Evolutionary conservation across 2,888 invertebrate species (phyloP), one percentile per base, ranked within the genome.

Genomic region (Cotesia congregata): DNA sequence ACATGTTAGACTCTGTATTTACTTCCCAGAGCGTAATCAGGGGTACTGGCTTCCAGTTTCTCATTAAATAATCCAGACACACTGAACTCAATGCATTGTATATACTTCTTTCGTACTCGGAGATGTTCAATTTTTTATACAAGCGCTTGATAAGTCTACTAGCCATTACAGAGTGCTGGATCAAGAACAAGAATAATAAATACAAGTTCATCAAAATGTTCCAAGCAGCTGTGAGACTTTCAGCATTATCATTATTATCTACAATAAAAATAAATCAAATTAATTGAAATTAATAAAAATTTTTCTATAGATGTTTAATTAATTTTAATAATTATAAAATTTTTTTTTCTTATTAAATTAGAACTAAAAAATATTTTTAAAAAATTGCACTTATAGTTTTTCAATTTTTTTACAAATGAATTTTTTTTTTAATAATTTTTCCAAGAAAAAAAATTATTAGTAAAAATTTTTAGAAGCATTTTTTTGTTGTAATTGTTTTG

Each of bases 101-200:
- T 41, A 86, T 62, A 80, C 86, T 86, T 67, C 89, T 85, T 38
- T 86, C 86, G 5, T 88, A 79, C 62, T 86, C 89, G 72, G 90
- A 86, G 39, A 92, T 83, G 0, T 90, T 86, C 39, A 91, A 81
- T 69, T 87, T 90, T 68, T 86, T 79, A 77, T 91, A 86, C 30
- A 90, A 79, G 68, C 88, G 84, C 84, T 92, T 93, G 1, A 91
- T 82, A 41, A 86, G 77, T 1, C 87, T 86, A 68, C 90, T 90
- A 74, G 92, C 91, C 90, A 93, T 90, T 50, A 91, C 83, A 30
- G 93, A 91, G 82, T 93, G 93, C 85, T 92, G 92, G 4, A 93
- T 85, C 77, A 93, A 91, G 83, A 93, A 93, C 6, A 88, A 81
- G 77, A 90, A 90, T 60, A 93, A 78, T 30, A 92, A 90, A 7